A percentile compares a stretch with the other conserved stretches of the same genome.
These are phyloP conservation scores for Agrotis puta DNA, from an alignment of 2,888 invertebrate genomes.

Conservation along the genomic window DNA sequence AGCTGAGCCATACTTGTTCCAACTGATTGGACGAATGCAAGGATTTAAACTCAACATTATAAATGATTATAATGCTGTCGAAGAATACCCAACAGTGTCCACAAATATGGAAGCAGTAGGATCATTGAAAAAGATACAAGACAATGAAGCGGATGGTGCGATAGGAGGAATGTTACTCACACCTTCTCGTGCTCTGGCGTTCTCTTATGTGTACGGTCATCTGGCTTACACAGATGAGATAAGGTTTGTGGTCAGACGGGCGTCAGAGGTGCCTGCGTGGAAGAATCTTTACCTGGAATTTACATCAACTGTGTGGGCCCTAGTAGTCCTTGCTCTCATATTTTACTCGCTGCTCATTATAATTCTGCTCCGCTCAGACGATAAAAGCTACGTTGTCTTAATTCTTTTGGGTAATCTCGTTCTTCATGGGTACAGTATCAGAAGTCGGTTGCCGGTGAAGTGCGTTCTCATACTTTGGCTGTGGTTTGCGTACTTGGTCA, in stretches of 20 bases:
- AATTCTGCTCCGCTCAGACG: slow-evolving; percentile 46
- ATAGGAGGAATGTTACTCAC: slow-evolving; percentile 56
- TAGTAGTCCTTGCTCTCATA: slow-evolving; percentile 49
- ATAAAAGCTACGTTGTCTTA: slow-evolving; percentile 50
- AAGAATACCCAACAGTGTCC: slow-evolving; percentile 67
- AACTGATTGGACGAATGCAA: slow-evolving; percentile 71
- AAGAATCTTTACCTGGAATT: slow-evolving; percentile 64
- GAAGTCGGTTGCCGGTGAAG: slow-evolving; percentile 45
- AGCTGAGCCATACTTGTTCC: slow-evolving; percentile 70
- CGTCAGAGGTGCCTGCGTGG: slow-evolving; percentile 55
- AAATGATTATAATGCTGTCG: slow-evolving; percentile 59
- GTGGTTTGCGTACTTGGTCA: slow-evolving; percentile 71
- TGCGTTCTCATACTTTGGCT: slow-evolving; percentile 73
- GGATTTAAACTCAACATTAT: slow-evolving; percentile 73
- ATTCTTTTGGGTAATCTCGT: slow-evolving; percentile 41
- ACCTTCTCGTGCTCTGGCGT: slow-evolving; percentile 51
- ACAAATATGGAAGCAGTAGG: slow-evolving; percentile 70
- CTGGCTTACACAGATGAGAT: slow-evolving; percentile 55
- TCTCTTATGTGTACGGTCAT: slow-evolving; percentile 46
- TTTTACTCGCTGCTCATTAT: slow-evolving; percentile 51
- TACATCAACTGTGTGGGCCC: slow-evolving; percentile 52
- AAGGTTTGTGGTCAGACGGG: slow-evolving; percentile 49
- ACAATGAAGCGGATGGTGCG: slow-evolving; percentile 51
- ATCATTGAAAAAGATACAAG: slow-evolving; percentile 58
- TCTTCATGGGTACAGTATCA: slow-evolving; percentile 48